Evolutionary conservation across 2,113 vertebrate genomes (phyloP), one percentile per base, ranked within the genome.

Genomic region (Melanostigma gelatinosum): DNA sequence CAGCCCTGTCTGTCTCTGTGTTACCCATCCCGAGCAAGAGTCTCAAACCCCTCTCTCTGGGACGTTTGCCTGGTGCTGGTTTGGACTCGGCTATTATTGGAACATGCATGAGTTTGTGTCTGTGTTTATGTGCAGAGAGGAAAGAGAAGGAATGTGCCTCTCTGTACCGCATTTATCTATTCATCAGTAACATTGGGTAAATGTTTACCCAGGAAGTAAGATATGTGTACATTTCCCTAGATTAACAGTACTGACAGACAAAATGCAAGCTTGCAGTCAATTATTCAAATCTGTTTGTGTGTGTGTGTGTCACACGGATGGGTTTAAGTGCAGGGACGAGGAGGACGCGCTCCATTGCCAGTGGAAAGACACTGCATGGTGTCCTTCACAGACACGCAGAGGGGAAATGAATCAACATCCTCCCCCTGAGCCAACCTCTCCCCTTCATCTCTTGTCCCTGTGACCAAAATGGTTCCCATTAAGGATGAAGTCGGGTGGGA

Each of bases 371-470:
- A 16, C 77, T 68, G 69, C 42, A 38, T 68, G 70, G 63, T 15
- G 29, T 85, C 81, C 83, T 86, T 90, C 64, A 61, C 44, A 84
- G 76, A 85, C 62, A n/a, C 60, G n/a, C 73, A 8, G 65, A 85
- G 75, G 69, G 73, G 84, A 88, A 92, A 87, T 92, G 55, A 93
- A 88, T 94, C 87, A 27, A 87, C 81, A 72, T 92, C 77, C 85
- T 88, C 79, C 48, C 80, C 67, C 72, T 78, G 52, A 80, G 69
- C 80, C 69, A 57, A 76, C 42, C 58, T 77, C 82, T 81, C 72
- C 77, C 64, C 75, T 73, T 83, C 84, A 85, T 79, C 75, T 57
- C 27, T 79, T 64, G 63, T 74, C 40, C 65, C 29, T 74, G 40
- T 34, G 77, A 80, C 75, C 42, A 77, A 80, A 90, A 85, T 74